Base-by-base conservation (phyloP, 2,797 vertebrate species). In the Sebastes minor region DNA sequence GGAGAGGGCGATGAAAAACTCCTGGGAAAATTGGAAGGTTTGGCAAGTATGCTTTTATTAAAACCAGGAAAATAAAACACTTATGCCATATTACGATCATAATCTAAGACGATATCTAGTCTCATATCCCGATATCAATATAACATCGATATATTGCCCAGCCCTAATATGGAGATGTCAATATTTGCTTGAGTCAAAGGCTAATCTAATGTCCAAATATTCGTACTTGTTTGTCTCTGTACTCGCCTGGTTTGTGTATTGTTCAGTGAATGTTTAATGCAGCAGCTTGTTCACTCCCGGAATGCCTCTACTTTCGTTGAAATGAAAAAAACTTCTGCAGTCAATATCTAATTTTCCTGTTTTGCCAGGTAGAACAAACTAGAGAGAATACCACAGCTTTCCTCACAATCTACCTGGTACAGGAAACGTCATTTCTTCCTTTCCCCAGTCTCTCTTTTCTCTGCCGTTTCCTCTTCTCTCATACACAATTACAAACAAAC, bases 321-420 rank as follows among this genome's bases (percentile, higher is more conserved):
- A 90, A 90, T 86, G 78, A 86, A 90, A 92, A 92, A 3, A 61
- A 11, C 86, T 86, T 89, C 83, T 78, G 55, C 38, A 87, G 86
- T 94, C 92, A 92, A 94, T 94, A 91, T 85, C 85, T 88, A 85
- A 94, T 95, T 92, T 91, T 87, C 88, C 80, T 91, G 90, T 92
- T 94, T 87, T 91, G 78, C 86, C 89, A 88, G 85, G 91, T 92
- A 92, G 90, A 94, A 93, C 90, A 92, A 92, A 93, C 78, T 71
- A 79, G 81, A 84, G 68, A 81, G 86, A 85, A 83, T 62, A 57
- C n/a, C 61, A 55, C 65, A 46, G 57, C 28, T 59, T 49, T 71
- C 65, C 61, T 81, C 38, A 28, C 33, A 71, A 57, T 64, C 76
- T 38, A 46, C 74, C n/a, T 63, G 18, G 62, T 72, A 74, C 22